A percentile compares a stretch with the other conserved stretches of the same genome.
Conservation (phyloP, 2,888 invertebrate genomes). For the Strigamia maritima region DNA sequence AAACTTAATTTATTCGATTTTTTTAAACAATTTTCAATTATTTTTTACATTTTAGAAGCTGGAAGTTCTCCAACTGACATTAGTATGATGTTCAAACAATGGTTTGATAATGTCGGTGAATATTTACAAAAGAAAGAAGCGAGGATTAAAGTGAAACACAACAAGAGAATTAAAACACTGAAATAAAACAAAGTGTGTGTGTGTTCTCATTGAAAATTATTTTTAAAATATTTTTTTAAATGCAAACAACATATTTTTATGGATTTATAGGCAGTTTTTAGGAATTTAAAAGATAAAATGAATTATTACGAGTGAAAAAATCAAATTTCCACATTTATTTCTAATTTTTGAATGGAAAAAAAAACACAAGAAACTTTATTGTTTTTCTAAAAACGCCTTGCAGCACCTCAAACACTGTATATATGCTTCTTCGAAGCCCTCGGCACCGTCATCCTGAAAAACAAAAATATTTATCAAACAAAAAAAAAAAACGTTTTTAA, state of each 20-base stretch:
- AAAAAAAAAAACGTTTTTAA: conserved; percentile 8
- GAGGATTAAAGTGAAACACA: conserved; percentile 34
- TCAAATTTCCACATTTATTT: too few relatives aligned
- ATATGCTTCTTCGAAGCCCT: conserved; percentile 73
- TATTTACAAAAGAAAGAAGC: conserved; percentile 43
- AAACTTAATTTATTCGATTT: not conserved
- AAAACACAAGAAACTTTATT: too few relatives aligned
- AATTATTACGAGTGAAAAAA: too few relatives aligned
- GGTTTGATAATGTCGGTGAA: conserved; percentile 44
- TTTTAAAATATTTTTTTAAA: too few relatives aligned
- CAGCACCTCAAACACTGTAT: conserved; percentile 69
- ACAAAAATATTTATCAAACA: conserved; percentile 41
- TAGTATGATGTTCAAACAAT: conserved; percentile 44
- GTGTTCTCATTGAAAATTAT: too few relatives aligned
- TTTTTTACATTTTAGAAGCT: not conserved
- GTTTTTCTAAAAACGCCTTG: conserved; percentile 60
- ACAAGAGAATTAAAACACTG: conserved; percentile 19
- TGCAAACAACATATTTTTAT: too few relatives aligned
- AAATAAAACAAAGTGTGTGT: too few relatives aligned
- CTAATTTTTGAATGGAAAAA: too few relatives aligned
- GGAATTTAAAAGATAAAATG: too few relatives aligned
- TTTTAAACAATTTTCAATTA: not conserved
- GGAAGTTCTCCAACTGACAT: conserved; percentile 33
- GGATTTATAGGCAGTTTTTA: too few relatives aligned
- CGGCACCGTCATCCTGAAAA: conserved; percentile 63